phyloP scores from a whole-genome alignment of 2,113 vertebrate genomes.

The Genyomyrus donnyi region DNA sequence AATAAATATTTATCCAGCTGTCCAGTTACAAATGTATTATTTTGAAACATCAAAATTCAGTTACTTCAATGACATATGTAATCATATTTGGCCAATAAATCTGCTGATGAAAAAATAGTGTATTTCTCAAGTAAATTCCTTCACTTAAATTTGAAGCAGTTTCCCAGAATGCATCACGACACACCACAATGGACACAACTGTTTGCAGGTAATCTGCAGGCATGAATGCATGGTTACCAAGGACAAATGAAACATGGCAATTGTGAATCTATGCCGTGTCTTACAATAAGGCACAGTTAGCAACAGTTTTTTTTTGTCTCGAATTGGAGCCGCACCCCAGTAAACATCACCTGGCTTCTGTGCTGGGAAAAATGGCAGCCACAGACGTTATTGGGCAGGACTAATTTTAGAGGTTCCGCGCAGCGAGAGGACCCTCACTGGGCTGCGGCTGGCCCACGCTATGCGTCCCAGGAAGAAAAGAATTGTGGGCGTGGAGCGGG shows the following conservation, averaged over 20 bases:
- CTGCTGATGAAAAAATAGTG: neutral
- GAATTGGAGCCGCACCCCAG: neutral
- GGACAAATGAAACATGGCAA: neutral
- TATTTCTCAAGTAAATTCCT: neutral
- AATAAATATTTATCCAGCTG: neutral
- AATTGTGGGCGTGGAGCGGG: conserved; percentile 4
- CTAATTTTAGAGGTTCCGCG: conserved; percentile 3
- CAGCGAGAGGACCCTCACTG: neutral
- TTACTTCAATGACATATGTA: neutral
- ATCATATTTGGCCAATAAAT: neutral
- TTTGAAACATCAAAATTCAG: neutral
- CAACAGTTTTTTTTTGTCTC: neutral
- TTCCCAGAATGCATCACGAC: neutral
- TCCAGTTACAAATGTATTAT: neutral
- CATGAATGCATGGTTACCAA: neutral
- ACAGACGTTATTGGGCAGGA: neutral
- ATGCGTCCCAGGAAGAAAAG: conserved; percentile 10
- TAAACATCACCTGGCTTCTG: conserved; percentile 6
- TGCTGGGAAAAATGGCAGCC: neutral
- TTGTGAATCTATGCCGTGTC: neutral
- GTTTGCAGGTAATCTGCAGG: neutral
- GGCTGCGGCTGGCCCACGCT: neutral
- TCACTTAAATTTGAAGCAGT: neutral
- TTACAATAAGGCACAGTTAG: neutral
- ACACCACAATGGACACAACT: neutral